Evolutionary conservation across 2,888 invertebrate species (phyloP).

Genomic region (Agrochola lychnidis): DNA sequence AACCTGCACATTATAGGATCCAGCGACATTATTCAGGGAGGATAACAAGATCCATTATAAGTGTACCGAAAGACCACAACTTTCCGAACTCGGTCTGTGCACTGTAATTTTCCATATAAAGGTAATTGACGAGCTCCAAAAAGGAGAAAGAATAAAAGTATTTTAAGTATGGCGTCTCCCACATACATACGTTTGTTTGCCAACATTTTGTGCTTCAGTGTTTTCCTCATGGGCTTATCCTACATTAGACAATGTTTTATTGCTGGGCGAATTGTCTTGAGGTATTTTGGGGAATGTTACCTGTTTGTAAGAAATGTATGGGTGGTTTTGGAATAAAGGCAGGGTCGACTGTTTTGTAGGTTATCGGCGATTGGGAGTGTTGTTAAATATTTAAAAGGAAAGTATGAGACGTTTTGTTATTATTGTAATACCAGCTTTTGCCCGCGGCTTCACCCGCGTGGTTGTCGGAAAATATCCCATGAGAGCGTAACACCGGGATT

Average conservation of each 20-base stretch:
- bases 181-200: slow-evolving; percentile 20
- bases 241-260: slow-evolving; percentile 45
- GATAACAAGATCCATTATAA: slow-evolving; percentile 32
- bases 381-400: slow-evolving; percentile 3
- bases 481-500: too few species aligned
- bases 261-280: slow-evolving; percentile 6
- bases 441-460: too few species aligned
- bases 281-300: slow-evolving; percentile 26
- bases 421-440: neutral
- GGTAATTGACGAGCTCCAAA: slow-evolving; percentile 27
- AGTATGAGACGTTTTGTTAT: neutral
- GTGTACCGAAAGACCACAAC: slow-evolving; percentile 5
- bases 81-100: slow-evolving; percentile 33
- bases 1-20: slow-evolving; percentile 21
- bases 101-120: slow-evolving; percentile 43
- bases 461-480: too few species aligned
- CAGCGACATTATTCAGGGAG: slow-evolving; percentile 16
- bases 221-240: slow-evolving; percentile 39
- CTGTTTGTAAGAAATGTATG: slow-evolving; percentile 4
- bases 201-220: slow-evolving; percentile 23
- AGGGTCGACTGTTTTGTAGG: neutral
- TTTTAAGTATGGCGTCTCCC: slow-evolving; percentile 1
- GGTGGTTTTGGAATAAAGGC: slow-evolving; percentile 7
- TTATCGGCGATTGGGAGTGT: neutral
- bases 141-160: slow-evolving; percentile 20